phyloP scores from a whole-genome alignment of 1,140 invertebrate species.

The Cydia strobilella region DNA sequence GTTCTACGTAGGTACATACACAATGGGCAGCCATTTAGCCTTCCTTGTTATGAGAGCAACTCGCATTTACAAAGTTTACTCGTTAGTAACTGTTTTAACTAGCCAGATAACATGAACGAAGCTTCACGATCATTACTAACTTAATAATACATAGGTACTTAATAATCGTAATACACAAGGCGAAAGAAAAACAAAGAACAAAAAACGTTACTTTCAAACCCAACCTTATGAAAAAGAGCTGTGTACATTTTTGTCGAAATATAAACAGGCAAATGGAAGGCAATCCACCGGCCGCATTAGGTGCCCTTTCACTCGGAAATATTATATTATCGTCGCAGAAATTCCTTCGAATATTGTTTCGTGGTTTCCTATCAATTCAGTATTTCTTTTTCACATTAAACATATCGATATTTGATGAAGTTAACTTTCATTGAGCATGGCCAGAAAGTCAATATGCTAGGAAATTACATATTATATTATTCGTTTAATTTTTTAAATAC shows the following conservation, averaged over 20 bases:
- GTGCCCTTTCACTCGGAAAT: conserved; percentile 50
- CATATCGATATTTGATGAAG: not conserved
- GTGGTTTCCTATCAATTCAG: conserved; percentile 52
- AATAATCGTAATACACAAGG: not conserved
- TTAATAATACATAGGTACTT: not conserved
- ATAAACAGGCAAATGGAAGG: conserved; percentile 54
- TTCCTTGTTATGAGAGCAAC: conserved; percentile 1
- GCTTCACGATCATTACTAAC: not conserved
- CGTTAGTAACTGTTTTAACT: conserved; percentile 14
- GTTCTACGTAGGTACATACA: not conserved
- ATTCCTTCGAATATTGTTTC: conserved; percentile 56
- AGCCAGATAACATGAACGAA: not conserved
- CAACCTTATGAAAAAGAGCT: conserved; percentile 19
- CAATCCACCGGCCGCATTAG: conserved; percentile 52
- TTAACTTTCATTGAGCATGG: not conserved
- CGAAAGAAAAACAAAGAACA: not conserved
- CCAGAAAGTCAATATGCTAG: not conserved
- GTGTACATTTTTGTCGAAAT: conserved; percentile 42
- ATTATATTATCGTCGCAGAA: conserved; percentile 54
- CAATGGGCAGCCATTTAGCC: not conserved
- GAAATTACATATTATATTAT: not conserved
- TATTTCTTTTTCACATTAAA: conserved; percentile 35
- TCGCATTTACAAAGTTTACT: conserved; percentile 7
- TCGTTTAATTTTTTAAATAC: too few species aligned
- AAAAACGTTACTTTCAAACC: not conserved